Base-by-base conservation (phyloP, 2,797 vertebrate species). In the Notoglanidium macrostoma region DNA sequence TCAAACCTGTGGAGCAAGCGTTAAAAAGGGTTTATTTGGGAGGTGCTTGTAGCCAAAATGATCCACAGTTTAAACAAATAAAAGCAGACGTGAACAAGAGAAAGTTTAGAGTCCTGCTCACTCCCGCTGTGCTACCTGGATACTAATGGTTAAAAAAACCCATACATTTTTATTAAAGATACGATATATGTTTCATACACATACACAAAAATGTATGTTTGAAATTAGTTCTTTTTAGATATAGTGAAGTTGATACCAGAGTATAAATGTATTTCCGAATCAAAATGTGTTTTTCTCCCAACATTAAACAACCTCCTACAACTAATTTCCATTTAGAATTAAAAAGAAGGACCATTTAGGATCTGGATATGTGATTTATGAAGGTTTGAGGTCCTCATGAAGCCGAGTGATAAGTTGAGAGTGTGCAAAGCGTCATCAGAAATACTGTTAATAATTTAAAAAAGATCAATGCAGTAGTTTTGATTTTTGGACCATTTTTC, bases 1-100 rank as follows among this genome's bases (percentile, higher is more conserved):
- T 99, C 98, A 90, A 98, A 99, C 84, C 98, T 99, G 92, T 44
- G 57, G 35, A 51, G 29, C 21, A 87, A 14, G 23, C 35, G 76
- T 4, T 2, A 65, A 89, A 40, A 49, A 26, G 19, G 29, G 23
- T 44, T 67, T 14, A 67, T 67, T 5, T 32, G 2, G 63, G n/a
- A 5, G 63, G 14, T 5, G 4, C 23, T 61, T 61, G 23, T 61
- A 61, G 15, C 9, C 7, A 61, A 61, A 61, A 59, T 6, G 21
- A 5, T 6, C 5, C 57, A 59, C 57, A 59, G 19, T 21, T 57
- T 59, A 29, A 15, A 0, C 11, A 67, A 67, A 29, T 14, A 14
- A 67, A 29, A 29, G n/a, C 59, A 26, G 23, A 61, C 3, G 29
- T 67, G n/a, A 29, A 3, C n/a, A 65, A 63, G 23, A n/a, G 26